Conservation (phyloP, 2,888 invertebrate species). For the Antheraea yamamai region DNA sequence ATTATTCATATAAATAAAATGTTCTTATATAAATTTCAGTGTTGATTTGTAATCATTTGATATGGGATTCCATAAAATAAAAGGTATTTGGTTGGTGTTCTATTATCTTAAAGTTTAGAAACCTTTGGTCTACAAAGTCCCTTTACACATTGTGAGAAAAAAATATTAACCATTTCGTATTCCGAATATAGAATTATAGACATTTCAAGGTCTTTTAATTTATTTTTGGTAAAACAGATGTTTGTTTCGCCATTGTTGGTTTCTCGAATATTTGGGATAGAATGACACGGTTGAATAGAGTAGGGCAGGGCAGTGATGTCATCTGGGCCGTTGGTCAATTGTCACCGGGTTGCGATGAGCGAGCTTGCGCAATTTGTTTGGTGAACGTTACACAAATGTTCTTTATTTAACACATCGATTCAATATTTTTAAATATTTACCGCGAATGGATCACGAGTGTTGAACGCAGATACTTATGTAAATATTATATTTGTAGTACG, state of each 20-base stretch:
- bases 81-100: no score
- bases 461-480: background rate
- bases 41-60: no score
- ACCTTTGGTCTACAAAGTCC: background rate
- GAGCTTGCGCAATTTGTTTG: slow-evolving; percentile 21
- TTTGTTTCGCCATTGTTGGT: background rate
- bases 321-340: slow-evolving; percentile 31
- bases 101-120: background rate
- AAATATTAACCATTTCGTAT: background rate
- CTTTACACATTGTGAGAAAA: no score
- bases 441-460: slow-evolving; percentile 18
- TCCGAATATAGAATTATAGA: background rate
- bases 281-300: slow-evolving; percentile 22
- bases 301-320: slow-evolving; percentile 37
- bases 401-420: slow-evolving; percentile 20
- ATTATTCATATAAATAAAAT: no score
- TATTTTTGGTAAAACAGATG: slow-evolving; percentile 8
- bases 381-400: slow-evolving; percentile 15
- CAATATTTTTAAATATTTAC: slow-evolving; percentile 25
- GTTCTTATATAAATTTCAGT: no score
- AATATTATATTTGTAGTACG: background rate
- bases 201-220: slow-evolving; percentile 2
- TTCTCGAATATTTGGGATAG: background rate
- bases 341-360: slow-evolving; percentile 21
- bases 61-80: no score